Percentiles rank a stretch among this genome's conserved stretches.
phyloP scores from a whole-genome alignment of 2,797 vertebrate species.

The Sciurus carolinensis region DNA sequence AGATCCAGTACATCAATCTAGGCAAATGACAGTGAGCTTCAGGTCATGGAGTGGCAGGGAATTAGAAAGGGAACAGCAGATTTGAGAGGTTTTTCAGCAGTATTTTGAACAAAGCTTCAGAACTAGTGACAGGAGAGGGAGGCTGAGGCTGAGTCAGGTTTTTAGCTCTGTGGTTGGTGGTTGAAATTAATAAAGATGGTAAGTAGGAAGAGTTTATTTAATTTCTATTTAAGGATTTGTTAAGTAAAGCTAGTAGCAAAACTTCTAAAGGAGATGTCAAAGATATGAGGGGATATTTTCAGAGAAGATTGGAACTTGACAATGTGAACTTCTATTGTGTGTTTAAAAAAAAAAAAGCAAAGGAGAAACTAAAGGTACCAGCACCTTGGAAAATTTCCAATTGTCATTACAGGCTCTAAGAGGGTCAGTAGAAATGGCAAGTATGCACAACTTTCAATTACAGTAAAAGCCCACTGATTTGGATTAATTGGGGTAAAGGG shows the following conservation, averaged over 20 bases:
- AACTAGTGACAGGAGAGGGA: background rate
- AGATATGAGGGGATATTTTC: background rate
- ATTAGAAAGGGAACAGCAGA: background rate
- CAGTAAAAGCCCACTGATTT: conserved; percentile 85
- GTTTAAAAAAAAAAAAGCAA: conserved; percentile 30
- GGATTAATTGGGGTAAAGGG: conserved; percentile 86
- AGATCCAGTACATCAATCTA: background rate
- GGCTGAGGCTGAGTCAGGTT: background rate
- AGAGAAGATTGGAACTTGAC: conserved; percentile 59
- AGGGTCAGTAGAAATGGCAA: conserved; percentile 84
- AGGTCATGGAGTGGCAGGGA: background rate
- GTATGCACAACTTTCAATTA: conserved; percentile 83
- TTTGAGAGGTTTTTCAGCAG: background rate
- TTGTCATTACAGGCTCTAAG: conserved; percentile 80
- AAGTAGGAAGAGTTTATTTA: background rate
- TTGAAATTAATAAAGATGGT: background rate
- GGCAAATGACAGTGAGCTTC: background rate
- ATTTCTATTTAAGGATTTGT: conserved; percentile 3
- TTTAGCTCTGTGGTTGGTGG: background rate
- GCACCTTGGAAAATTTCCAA: conserved; percentile 81
- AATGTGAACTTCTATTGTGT: conserved; percentile 79
- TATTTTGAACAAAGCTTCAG: background rate
- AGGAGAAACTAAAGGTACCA: conserved; percentile 77
- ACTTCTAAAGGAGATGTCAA: conserved; percentile 9
- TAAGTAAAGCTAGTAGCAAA: conserved; percentile 7